Evolutionary conservation across 2,888 invertebrate species (phyloP).

Genomic region (Geophilus truncorum): DNA sequence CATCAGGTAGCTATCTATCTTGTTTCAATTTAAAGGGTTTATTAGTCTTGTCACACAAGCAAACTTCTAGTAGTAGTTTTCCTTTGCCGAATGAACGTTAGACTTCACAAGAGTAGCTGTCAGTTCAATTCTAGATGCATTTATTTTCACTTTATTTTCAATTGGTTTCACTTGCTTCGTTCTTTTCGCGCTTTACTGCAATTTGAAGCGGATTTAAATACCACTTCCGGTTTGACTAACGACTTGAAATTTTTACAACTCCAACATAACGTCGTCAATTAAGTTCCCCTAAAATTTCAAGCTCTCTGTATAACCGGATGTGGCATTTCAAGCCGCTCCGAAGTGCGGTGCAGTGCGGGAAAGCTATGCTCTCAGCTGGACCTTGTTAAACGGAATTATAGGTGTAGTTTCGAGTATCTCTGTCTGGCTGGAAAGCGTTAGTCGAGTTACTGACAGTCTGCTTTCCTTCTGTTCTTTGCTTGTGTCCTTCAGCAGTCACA

Average conservation of each 20-base stretch:
- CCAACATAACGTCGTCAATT: too few relatives aligned
- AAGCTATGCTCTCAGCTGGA: neutral
- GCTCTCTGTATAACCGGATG: too few relatives aligned
- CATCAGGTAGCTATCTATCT: conserved; percentile 59
- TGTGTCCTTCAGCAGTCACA: conserved; percentile 3
- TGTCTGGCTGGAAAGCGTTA: neutral
- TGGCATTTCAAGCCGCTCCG: too few relatives aligned
- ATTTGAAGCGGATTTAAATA: too few relatives aligned
- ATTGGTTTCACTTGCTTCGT: neutral
- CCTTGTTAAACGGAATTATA: too few relatives aligned
- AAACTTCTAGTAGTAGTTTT: neutral
- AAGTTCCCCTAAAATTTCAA: too few relatives aligned
- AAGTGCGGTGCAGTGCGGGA: too few relatives aligned
- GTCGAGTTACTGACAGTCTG: conserved; percentile 9
- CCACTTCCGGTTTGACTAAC: too few relatives aligned
- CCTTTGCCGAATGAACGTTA: neutral
- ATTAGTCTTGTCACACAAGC: neutral
- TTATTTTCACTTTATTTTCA: neutral
- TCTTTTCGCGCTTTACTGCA: too few relatives aligned
- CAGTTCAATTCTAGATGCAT: neutral
- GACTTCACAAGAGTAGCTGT: neutral
- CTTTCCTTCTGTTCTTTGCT: conserved; percentile 18
- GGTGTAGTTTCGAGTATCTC: neutral
- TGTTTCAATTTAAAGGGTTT: neutral
- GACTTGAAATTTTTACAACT: too few relatives aligned